Conservation (phyloP, 2,797 vertebrate species). For the Liparis tanakae region DNA sequence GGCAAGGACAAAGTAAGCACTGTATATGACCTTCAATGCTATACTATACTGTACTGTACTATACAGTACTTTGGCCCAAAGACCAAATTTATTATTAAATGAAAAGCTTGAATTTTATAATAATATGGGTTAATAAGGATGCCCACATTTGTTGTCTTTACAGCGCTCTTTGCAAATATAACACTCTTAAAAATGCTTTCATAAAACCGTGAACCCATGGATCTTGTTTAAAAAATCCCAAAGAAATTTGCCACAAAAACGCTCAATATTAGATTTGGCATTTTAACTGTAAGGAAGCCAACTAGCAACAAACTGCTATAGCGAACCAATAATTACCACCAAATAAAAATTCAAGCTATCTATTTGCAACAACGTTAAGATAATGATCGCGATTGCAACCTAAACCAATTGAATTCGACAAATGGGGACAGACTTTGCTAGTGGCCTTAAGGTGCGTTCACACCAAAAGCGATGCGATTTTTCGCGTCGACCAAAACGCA, state of each 20-base stretch:
- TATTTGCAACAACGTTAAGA: neutral
- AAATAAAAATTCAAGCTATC: neutral
- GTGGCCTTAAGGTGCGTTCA: no score
- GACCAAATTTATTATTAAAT: slow-evolving; percentile 49
- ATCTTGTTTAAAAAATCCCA: neutral
- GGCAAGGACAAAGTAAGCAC: slow-evolving; percentile 51
- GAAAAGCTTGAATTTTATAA: slow-evolving; percentile 49
- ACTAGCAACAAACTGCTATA: neutral
- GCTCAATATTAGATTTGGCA: neutral
- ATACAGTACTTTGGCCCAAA: slow-evolving; percentile 43
- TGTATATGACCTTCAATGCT: slow-evolving; percentile 52
- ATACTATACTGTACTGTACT: slow-evolving; percentile 38
- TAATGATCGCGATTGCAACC: neutral
- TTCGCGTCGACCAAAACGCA: no score
- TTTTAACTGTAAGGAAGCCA: neutral
- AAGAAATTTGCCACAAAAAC: neutral
- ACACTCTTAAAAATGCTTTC: neutral
- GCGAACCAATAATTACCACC: neutral
- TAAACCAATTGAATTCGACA: neutral
- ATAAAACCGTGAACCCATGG: neutral
- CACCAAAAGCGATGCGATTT: no score
- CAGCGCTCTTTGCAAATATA: slow-evolving; percentile 11
- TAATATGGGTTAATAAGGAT: slow-evolving; percentile 38
- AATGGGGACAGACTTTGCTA: neutral
- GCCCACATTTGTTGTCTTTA: slow-evolving; percentile 20